phyloP scores from a whole-genome alignment of 2,888 invertebrate genomes.

The Apeira syringaria region DNA sequence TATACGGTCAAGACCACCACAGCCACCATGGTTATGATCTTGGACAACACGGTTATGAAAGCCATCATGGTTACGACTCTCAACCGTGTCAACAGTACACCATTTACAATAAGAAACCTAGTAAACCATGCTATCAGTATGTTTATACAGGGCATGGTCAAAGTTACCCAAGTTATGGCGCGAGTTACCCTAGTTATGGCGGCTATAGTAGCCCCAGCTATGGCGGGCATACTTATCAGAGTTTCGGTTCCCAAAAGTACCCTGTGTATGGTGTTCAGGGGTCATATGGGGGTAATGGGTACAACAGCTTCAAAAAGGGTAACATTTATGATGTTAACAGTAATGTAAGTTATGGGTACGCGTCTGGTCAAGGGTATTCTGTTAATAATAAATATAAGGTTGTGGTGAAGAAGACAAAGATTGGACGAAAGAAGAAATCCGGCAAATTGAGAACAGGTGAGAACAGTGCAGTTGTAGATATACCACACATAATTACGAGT shows the following conservation, averaged over 20 bases:
- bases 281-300: conserved; percentile 24
- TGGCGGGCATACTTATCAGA: conserved; percentile 6
- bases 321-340: conserved; percentile 45
- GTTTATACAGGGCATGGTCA: conserved; percentile 22
- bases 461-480: conserved; percentile 17
- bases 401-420: conserved; percentile 58
- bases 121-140: conserved; percentile 40
- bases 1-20: conserved; percentile 45
- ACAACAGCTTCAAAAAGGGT: conserved; percentile 43
- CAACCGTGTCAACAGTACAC: conserved; percentile 12
- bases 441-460: conserved; percentile 53
- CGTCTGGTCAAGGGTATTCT: conserved; percentile 56
- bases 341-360: conserved; percentile 45
- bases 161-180: conserved; percentile 29
- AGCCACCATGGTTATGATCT: conserved; percentile 22
- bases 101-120: conserved; percentile 10
- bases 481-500: no score
- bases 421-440: conserved; percentile 43
- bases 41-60: conserved; percentile 8
- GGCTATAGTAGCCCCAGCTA: conserved; percentile 11
- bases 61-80: conserved; percentile 14
- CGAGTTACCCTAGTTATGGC: conserved; percentile 3
- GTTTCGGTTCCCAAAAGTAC: conserved; percentile 12
- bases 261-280: conserved; percentile 15
- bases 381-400: conserved; percentile 60